Evolutionary conservation across 2,797 vertebrate genomes (phyloP).

Genomic region (Mus spretus): DNA sequence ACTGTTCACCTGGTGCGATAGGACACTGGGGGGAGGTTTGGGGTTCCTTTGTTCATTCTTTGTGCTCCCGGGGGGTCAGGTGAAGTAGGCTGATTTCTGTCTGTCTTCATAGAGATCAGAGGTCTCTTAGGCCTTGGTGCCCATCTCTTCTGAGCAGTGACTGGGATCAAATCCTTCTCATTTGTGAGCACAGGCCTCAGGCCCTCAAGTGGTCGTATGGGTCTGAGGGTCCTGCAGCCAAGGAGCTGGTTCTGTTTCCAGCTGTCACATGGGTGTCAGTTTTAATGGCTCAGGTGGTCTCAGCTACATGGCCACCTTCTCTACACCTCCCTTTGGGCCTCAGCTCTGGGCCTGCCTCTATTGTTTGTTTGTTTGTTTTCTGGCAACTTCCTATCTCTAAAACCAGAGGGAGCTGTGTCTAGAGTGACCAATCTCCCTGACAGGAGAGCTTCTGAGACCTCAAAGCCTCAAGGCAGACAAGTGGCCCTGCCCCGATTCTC

Average conservation of each 20-base stretch:
- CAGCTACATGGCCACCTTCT: neutral
- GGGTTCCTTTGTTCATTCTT: neutral
- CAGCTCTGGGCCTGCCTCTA: neutral
- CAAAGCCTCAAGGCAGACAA: neutral
- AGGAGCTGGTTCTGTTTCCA: neutral
- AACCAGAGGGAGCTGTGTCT: neutral
- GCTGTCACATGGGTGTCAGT: rapidly evolving
- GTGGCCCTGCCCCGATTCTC: rapidly evolving
- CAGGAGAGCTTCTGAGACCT: neutral
- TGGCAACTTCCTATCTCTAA: too few relatives aligned
- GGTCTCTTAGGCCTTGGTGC: too few relatives aligned
- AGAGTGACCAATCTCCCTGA: rapidly evolving
- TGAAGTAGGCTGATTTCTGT: neutral
- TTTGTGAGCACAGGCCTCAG: rapidly evolving
- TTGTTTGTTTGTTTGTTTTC: neutral
- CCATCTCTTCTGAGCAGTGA: neutral
- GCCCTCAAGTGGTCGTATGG: neutral
- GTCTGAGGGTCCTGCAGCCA: rapidly evolving
- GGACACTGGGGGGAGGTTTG: rapidly evolving
- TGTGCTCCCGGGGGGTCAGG: neutral
- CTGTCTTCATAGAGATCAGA: neutral
- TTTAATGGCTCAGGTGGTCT: neutral
- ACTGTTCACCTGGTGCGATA: rapidly evolving
- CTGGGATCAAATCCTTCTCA: neutral
- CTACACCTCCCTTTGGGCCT: neutral